phyloP scores from a whole-genome alignment of 2,888 invertebrate genomes.

The Orgyia antiqua region DNA sequence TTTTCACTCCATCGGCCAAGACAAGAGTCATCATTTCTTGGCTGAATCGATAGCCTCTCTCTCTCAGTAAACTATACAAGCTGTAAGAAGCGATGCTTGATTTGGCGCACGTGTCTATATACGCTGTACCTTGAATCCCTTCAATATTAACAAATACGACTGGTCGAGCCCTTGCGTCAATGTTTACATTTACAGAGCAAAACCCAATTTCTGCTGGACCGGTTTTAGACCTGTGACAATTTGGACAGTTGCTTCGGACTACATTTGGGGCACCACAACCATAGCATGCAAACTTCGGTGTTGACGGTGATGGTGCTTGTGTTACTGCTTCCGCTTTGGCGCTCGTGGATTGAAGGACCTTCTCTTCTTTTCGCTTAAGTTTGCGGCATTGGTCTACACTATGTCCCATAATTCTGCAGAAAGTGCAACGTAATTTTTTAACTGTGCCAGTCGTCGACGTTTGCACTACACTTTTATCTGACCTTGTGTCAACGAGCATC shows the following conservation, averaged over 20 bases:
- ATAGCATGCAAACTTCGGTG: conserved; percentile 2
- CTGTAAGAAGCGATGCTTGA: not conserved
- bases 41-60: too few relatives aligned
- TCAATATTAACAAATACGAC: not conserved
- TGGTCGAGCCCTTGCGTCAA: not conserved
- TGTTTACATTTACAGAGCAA: not conserved
- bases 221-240: conserved; percentile 3
- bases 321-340: not conserved
- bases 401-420: not conserved
- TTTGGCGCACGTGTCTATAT: not conserved
- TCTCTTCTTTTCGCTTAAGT: not conserved
- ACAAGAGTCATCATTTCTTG: too few relatives aligned
- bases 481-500: conserved; percentile 2
- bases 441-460: not conserved
- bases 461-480: not conserved
- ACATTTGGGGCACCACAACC: conserved; percentile 8
- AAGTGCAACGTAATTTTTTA: not conserved
- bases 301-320: not conserved
- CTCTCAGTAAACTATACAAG: too few relatives aligned
- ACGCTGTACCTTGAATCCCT: not conserved
- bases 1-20: too few relatives aligned
- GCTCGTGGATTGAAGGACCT: not conserved
- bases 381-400: not conserved
- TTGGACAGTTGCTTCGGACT: too few relatives aligned
- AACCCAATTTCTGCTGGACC: not conserved